Conservation (phyloP, 2,113 vertebrate genomes). For the Pithys albifrons region DNA sequence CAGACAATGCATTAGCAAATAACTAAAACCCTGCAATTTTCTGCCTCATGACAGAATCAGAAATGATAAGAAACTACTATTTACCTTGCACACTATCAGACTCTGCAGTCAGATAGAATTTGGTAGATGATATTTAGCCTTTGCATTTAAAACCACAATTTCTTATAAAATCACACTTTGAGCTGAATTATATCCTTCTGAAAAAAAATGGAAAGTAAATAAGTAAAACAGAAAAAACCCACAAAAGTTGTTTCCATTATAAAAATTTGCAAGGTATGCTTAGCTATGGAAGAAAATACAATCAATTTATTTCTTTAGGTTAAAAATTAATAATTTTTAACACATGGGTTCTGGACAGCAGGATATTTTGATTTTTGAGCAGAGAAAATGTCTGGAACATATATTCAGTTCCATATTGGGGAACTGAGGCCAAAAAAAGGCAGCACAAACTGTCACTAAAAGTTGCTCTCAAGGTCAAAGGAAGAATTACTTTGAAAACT, state of each 20-base stretch:
- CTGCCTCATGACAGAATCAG: background rate
- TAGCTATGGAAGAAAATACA: background rate
- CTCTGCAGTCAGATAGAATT: background rate
- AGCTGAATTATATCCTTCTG: background rate
- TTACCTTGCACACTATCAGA: background rate
- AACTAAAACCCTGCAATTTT: slow-evolving; percentile 19
- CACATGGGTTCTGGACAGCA: fast-evolving
- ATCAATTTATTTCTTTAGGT: background rate
- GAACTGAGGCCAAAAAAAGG: background rate
- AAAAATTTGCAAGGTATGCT: background rate
- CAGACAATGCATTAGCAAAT: background rate
- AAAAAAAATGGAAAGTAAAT: background rate
- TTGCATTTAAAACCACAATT: background rate
- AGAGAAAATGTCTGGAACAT: background rate
- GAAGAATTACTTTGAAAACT: background rate
- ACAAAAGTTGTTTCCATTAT: background rate
- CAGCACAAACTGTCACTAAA: background rate
- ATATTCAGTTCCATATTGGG: background rate
- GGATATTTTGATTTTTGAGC: background rate
- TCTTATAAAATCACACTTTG: background rate
- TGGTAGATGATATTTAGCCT: background rate
- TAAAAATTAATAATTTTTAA: background rate
- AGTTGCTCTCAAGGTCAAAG: background rate
- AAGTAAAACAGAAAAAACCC: background rate
- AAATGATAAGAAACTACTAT: background rate